Base-by-base conservation (phyloP, 2,888 invertebrate species). In the Chalcis sispes region DNA sequence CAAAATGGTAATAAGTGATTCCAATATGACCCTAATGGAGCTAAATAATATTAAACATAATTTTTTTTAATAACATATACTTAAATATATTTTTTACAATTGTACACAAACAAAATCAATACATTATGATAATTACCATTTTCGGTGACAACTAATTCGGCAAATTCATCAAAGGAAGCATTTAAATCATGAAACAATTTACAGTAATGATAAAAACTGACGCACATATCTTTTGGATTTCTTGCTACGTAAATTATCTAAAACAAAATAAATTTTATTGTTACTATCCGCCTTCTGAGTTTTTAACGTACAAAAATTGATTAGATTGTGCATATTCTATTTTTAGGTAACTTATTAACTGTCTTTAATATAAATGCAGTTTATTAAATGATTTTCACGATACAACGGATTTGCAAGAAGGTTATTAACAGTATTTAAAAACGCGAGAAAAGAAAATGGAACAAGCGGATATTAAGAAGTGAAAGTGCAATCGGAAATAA, bases 201-300 rank as follows among this genome's bases (percentile, higher is more conserved):
- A 85, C 93, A 95, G 87, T 96, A 95, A 88, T 96, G 94, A 87
- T 94, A 97, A 85, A 94, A 96, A 0, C 97, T 97, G 0, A 97
- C 95, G 78, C 94, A 94, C 84, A 95, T 93, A 86, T 98, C 98
- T 88, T 97, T 97, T 0, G 97, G 96, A 89, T 98, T 96, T 62
- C 98, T 92, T 0, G 95, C 92, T 0, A 95, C 93, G 88, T 97
- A 98, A 78, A 98, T 93, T 23, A 96, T 93, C 95, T 96, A 85
- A 0, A 50, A 71, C 64, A 62, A 7, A 7, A 7, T 4, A 10
- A 7, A 36, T 36, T 7, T 36, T 36, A 36, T 36, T 36, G 4
- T 36, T 10, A 36, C 10, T 10, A 36, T 36, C 4, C 10, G 5
- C 10, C 36, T 36, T 18, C n/a, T 18, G 10, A n/a, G n/a, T n/a